Percentiles rank a stretch among this genome's conserved stretches.
Evolutionary conservation across 2,113 vertebrate genomes (phyloP).

Genomic region (Micromys minutus): DNA sequence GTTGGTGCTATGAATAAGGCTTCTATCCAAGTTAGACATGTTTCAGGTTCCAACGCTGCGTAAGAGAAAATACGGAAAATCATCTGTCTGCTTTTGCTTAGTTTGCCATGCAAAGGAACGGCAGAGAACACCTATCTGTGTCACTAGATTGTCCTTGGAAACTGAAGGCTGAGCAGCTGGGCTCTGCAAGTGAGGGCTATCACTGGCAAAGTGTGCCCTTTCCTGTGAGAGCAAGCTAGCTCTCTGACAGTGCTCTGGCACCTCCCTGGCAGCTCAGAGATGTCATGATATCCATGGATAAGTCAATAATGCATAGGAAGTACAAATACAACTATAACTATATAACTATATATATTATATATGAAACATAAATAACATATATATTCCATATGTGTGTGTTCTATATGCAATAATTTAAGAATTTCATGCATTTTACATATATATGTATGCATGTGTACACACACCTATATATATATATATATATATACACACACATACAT

Average conservation of each 20-base stretch:
- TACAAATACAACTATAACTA: background rate
- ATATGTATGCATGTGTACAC: background rate
- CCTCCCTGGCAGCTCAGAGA: background rate
- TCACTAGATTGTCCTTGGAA: background rate
- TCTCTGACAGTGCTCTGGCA: background rate
- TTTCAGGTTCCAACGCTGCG: background rate
- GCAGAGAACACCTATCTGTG: background rate
- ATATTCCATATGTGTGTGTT: background rate
- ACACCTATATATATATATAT: background rate
- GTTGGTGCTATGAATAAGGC: background rate
- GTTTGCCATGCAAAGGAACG: background rate
- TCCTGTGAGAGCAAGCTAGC: background rate
- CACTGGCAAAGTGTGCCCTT: background rate
- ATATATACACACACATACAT: too few species aligned
- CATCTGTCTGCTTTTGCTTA: background rate
- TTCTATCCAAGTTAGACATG: constrained; percentile 30
- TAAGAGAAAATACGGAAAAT: background rate
- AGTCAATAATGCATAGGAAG: too few species aligned
- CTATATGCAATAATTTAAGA: background rate
- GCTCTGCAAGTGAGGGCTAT: accelerated
- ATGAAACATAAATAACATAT: background rate
- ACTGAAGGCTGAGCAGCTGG: background rate
- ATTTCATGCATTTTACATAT: background rate
- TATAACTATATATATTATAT: background rate
- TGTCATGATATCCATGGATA: background rate